phyloP scores from a whole-genome alignment of 2,888 invertebrate genomes.

The Zootermopsis nevadensis region DNA sequence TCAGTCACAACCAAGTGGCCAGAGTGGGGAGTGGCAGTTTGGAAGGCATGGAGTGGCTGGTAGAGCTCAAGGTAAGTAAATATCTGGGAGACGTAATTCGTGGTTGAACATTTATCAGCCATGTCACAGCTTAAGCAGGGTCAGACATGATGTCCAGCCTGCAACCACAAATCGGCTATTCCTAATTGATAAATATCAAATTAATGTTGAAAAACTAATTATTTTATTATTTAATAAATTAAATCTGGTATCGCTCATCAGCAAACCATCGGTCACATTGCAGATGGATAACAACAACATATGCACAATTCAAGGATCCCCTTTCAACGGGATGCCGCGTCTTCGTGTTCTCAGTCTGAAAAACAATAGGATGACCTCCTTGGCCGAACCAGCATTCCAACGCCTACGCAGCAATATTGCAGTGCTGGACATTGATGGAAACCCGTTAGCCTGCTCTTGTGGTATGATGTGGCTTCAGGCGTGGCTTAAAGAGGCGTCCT shows the following conservation, averaged over 20 bases:
- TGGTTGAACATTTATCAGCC: no score
- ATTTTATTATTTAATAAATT: background rate
- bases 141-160: no score
- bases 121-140: no score
- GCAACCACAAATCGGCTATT: no score
- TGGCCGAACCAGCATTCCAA: slow-evolving; percentile 79
- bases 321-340: slow-evolving; percentile 86
- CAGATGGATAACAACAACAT: slow-evolving; percentile 84
- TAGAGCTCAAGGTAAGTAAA: slow-evolving; percentile 77
- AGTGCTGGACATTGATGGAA: slow-evolving; percentile 85
- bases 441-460: slow-evolving; percentile 86
- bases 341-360: slow-evolving; percentile 82
- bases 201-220: background rate
- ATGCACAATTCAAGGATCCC: slow-evolving; percentile 81
- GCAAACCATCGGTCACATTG: background rate
- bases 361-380: slow-evolving; percentile 79
- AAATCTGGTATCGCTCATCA: no score
- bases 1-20: slow-evolving; percentile 82
- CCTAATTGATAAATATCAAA: background rate
- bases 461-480: slow-evolving; percentile 85
- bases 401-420: slow-evolving; percentile 84
- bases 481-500: slow-evolving; percentile 78
- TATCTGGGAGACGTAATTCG: no score
- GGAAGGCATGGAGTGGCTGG: slow-evolving; percentile 85
- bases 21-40: slow-evolving; percentile 74